Base-by-base conservation (phyloP, 2,888 invertebrate species). In the Protula sp. region DNA sequence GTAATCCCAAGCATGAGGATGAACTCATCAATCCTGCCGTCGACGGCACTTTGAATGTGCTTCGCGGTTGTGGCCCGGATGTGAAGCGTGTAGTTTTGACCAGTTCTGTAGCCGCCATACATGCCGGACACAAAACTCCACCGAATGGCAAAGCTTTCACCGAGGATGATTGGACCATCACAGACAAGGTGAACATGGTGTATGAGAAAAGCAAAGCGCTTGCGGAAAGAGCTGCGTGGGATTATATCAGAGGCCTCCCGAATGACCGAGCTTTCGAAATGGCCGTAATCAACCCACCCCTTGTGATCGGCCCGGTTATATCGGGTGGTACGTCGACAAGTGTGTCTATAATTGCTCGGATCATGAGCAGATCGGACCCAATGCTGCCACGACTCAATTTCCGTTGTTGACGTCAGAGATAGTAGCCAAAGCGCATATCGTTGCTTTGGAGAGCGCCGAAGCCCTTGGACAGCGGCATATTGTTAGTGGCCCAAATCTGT, bases 1-100 rank as follows among this genome's bases (percentile, higher is more conserved):
- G 67, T 2, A 66, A 67, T 14, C 78, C 80, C 3, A 72, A 78
- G 48, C 77, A 81, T 63, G 81, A 81, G 55, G 72, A 73, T 53
- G 81, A 82, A 50, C 62, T 82, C 2, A 75, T 83, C 24, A 74
- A 77, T 58, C 82, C 83, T 2, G 84, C 83, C 14, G 79, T 83
- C 14, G 81, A 84, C 50, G 84, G 84, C 2, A 84, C 84, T 0
- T 73, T 79, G 62, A 75, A 74, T 58, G 81, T 85, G 1, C 71
- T 84, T 19, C 78, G 80, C 67, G 83, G 84, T 27, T 82, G 82
- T 66, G 75, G 76, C 58, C 77, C 75, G 54, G 74, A 81, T 14
- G 82, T 85, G 54, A 81, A 81, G 70, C 77, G 84, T 62, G 82
- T 85, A 22, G 83, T 85, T 19, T 70, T 85, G 26, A 85, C 84